Evolutionary conservation across 2,113 vertebrate genomes (phyloP), one percentile per base, ranked within the genome.

Genomic region (Dermatemys mawii): DNA sequence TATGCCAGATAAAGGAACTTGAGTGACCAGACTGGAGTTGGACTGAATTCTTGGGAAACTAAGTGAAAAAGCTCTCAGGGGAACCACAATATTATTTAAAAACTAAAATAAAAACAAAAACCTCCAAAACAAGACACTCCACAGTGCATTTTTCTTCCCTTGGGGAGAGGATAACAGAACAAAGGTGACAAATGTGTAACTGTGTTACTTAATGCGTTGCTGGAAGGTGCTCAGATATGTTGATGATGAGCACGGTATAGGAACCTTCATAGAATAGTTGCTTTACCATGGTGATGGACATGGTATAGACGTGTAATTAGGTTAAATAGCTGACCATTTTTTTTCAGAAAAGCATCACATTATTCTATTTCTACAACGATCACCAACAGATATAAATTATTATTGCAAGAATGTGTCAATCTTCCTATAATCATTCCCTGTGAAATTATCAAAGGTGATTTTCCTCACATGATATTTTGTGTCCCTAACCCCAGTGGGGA

Each of bases 381-480:
- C 51, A 53, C 51, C 51, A 22, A 21, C 51, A 22, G 51, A 21
- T 50, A 49, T 51, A 51, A 17, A 21, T 21, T 22, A 53, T 22
- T 53, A 53, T 53, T 22, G 51, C 51, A 22, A 53, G 51, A 53
- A 83, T 9, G 35, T 75, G 11, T 79, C 32, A 92, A 57, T 38
- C 21, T 75, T 75, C 6, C 22, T 75, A 7, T 7, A 73, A 44
- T 44, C n/a, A 26, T 26, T 41, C 38, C 38, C 11, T 24, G 6
- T 44, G 70, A 44, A 75, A 75, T 44, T 26, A 26, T 75, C 38
- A 44, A 44, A 44, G 12, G 11, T 41, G 38, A 26, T 44, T 75
- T 89, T 83, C 70, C n/a, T 83, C 90, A 57, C 38, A 67, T 50
- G 22, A 49, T 80, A 16, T 86, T 92, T 89, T 94, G 57, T 90